Evolutionary conservation across 2,797 vertebrate species (phyloP).

Genomic region (Balearica regulorum): DNA sequence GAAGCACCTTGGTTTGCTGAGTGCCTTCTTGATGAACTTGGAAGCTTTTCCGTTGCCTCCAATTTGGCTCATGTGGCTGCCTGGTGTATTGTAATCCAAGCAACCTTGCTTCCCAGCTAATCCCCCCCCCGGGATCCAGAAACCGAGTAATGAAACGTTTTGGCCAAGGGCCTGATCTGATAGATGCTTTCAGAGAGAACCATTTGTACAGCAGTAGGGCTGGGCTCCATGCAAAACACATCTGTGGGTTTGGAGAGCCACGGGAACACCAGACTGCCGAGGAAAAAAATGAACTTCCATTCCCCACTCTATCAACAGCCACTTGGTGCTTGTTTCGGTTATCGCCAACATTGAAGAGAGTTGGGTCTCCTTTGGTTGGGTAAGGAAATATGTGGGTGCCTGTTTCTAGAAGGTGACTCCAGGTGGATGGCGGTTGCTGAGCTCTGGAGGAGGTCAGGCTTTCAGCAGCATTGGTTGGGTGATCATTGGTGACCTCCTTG

Average conservation of each 20-base stretch:
- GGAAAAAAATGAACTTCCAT: neutral
- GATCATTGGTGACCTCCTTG: fast-evolving
- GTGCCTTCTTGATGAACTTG: neutral
- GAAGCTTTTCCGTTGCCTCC: constrained; percentile 31
- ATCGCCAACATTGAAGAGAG: neutral
- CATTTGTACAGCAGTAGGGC: neutral
- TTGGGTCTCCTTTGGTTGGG: neutral
- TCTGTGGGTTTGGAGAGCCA: neutral
- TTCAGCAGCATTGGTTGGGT: fast-evolving
- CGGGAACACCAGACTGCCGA: fast-evolving
- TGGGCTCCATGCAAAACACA: neutral
- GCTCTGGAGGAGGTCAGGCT: neutral
- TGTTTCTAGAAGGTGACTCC: neutral
- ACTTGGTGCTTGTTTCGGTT: fast-evolving
- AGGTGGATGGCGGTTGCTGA: neutral
- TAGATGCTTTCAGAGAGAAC: constrained; percentile 18
- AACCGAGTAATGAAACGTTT: constrained; percentile 8
- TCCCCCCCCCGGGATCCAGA: neutral
- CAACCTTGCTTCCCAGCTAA: constrained; percentile 22
- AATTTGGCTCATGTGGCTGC: constrained; percentile 11
- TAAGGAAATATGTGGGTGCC: neutral
- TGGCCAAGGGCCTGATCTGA: constrained; percentile 46
- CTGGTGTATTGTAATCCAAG: neutral
- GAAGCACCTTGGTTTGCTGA: neutral
- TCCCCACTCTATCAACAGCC: neutral